These are phyloP conservation scores for Perccottus glenii DNA, from an alignment of 2,113 vertebrate species.

Conservation along the genomic window DNA sequence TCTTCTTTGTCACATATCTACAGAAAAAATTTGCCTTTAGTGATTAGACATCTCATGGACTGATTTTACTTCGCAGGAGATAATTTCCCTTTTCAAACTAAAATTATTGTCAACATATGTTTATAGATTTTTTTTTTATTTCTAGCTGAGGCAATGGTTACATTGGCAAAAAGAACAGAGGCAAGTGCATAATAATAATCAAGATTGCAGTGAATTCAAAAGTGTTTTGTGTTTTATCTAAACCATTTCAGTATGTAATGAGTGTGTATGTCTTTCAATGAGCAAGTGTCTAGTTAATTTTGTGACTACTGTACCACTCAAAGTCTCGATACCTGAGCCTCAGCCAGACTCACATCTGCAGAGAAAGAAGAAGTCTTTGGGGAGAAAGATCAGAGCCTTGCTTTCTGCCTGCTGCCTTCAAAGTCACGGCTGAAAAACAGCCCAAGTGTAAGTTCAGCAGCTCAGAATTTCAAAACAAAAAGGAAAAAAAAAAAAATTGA, in stretches of 20 bases:
- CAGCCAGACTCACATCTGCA: conserved; percentile 52
- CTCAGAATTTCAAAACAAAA: conserved; percentile 74
- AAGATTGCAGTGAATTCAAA: conserved; percentile 36
- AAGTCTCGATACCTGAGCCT: conserved; percentile 58
- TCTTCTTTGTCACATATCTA: too few relatives aligned
- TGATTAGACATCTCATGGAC: not conserved
- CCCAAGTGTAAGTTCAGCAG: conserved; percentile 62
- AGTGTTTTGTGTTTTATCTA: conserved; percentile 16
- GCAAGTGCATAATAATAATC: conserved; percentile 28
- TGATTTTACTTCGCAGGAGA: not conserved
- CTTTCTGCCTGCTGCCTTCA: conserved; percentile 71
- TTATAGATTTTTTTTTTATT: conserved; percentile 39
- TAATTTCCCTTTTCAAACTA: conserved; percentile 19
- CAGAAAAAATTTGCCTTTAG: not conserved
- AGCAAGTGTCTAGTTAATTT: conserved; percentile 40
- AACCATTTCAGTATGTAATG: conserved; percentile 11
- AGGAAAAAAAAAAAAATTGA: conserved; percentile 39
- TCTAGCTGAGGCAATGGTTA: conserved; percentile 16
- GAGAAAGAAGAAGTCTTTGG: conserved; percentile 52
- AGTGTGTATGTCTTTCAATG: conserved; percentile 12
- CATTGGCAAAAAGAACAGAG: conserved; percentile 42
- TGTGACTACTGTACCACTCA: conserved; percentile 48
- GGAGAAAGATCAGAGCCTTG: conserved; percentile 70
- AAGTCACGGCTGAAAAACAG: conserved; percentile 72
- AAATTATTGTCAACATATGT: conserved; percentile 36